These are phyloP conservation scores for Chiroxiphia lanceolata DNA, from an alignment of 2,797 vertebrate species.

Conservation along the genomic window DNA sequence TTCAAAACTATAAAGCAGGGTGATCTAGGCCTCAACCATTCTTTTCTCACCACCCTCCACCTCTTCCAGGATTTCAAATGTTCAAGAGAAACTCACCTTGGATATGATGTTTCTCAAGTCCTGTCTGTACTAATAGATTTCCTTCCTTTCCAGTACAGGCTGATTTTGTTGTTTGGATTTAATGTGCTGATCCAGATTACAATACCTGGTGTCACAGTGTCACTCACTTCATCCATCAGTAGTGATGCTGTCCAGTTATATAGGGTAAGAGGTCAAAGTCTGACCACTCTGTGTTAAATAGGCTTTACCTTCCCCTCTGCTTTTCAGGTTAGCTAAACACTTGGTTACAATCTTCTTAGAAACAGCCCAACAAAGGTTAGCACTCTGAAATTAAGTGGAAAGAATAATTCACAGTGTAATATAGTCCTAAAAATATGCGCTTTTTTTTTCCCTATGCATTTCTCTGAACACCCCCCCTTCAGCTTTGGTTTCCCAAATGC, in stretches of 20 bases:
- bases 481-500: background rate
- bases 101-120: background rate
- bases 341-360: background rate
- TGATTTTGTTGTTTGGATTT: background rate
- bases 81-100: background rate
- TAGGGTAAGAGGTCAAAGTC: rapidly evolving
- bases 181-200: background rate
- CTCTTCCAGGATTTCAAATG: background rate
- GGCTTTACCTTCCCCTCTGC: background rate
- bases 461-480: background rate
- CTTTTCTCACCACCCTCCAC: background rate
- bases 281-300: background rate
- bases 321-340: background rate
- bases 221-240: background rate
- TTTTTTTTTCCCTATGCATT: background rate
- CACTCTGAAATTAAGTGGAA: background rate
- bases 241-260: background rate
- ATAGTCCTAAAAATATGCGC: background rate
- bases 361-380: background rate
- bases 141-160: background rate
- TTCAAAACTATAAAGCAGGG: background rate
- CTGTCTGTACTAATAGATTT: background rate
- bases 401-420: background rate
- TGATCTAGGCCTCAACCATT: background rate
- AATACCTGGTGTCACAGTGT: background rate